A percentile compares a stretch with the other conserved stretches of the same genome.
Evolutionary conservation across 2,888 invertebrate genomes (phyloP).

Genomic region (Nebria brevicollis): DNA sequence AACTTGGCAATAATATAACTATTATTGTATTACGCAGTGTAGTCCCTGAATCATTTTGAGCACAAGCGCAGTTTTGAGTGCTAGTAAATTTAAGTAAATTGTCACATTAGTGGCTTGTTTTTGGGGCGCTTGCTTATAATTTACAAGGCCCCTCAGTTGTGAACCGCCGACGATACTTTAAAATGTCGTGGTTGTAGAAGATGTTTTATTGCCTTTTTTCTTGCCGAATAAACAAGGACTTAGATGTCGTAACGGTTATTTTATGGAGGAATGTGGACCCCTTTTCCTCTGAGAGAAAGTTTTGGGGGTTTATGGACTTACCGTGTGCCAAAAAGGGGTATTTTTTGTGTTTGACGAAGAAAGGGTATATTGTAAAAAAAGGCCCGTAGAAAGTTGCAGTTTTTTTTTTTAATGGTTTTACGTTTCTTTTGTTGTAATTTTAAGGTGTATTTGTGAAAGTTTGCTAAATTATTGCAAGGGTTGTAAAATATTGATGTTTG

Average conservation of each 20-base stretch:
- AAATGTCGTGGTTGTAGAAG: slow-evolving; percentile 47
- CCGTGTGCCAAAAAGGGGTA: slow-evolving; percentile 24
- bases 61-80: slow-evolving; percentile 1
- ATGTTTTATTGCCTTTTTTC: slow-evolving; percentile 55
- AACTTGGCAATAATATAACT: slow-evolving; percentile 27
- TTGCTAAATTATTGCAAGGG: slow-evolving; percentile 43
- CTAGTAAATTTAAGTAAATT: slow-evolving; percentile 36
- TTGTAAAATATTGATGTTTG: not conserved
- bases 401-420: slow-evolving; percentile 34
- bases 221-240: slow-evolving; percentile 55
- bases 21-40: slow-evolving; percentile 8
- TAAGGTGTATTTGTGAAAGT: slow-evolving; percentile 40
- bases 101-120: slow-evolving; percentile 41
- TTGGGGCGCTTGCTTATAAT: slow-evolving; percentile 17
- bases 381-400: slow-evolving; percentile 36
- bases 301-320: slow-evolving; percentile 10
- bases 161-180: slow-evolving; percentile 30
- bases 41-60: not conserved
- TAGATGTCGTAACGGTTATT: slow-evolving; percentile 57
- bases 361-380: slow-evolving; percentile 1
- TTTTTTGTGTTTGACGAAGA: slow-evolving; percentile 8
- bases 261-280: slow-evolving; percentile 52
- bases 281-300: slow-evolving; percentile 31
- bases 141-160: slow-evolving; percentile 23
- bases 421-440: slow-evolving; percentile 33